A percentile compares a stretch with the other conserved stretches of the same genome.
Conservation (phyloP, 92 coral and sea anemone genomes). For the Porites cylindrica region DNA sequence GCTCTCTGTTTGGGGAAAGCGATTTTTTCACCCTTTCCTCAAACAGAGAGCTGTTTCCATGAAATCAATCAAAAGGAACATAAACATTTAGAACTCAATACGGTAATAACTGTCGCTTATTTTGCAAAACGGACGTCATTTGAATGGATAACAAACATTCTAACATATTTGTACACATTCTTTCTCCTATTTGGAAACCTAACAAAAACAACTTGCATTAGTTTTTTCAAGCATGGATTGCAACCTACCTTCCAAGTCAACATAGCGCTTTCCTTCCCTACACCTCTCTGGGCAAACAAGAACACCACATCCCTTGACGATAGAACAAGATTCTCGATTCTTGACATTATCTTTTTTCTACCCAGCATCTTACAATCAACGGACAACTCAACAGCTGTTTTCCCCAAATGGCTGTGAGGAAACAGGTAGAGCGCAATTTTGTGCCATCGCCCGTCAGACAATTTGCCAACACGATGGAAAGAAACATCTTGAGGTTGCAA, state of each 20-base stretch:
- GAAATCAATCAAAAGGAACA: too few species aligned
- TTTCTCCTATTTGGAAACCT: neutral
- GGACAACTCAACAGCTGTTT: constrained; percentile 64
- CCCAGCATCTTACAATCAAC: constrained; percentile 81
- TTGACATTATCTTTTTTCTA: constrained; percentile 55
- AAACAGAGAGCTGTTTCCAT: too few species aligned
- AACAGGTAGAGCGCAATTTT: constrained; percentile 75
- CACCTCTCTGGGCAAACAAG: constrained; percentile 76
- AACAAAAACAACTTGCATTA: neutral
- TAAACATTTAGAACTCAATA: too few species aligned
- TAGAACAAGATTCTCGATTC: constrained; percentile 69
- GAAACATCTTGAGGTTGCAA: constrained; percentile 44
- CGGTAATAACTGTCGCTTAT: too few species aligned
- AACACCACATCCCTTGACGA: constrained; percentile 57
- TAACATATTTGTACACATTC: neutral
- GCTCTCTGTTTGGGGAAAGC: too few species aligned
- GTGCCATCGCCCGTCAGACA: constrained; percentile 91
- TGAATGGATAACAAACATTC: too few species aligned
- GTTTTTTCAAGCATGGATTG: neutral
- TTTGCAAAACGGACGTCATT: neutral
- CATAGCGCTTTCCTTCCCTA: neutral
- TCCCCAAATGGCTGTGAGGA: constrained; percentile 56
- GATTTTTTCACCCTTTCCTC: too few species aligned
- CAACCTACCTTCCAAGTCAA: constrained; percentile 37
- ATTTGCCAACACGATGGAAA: constrained; percentile 69